Conservation (phyloP, 2,888 invertebrate genomes). For the Orthonychiurus folsomi region DNA sequence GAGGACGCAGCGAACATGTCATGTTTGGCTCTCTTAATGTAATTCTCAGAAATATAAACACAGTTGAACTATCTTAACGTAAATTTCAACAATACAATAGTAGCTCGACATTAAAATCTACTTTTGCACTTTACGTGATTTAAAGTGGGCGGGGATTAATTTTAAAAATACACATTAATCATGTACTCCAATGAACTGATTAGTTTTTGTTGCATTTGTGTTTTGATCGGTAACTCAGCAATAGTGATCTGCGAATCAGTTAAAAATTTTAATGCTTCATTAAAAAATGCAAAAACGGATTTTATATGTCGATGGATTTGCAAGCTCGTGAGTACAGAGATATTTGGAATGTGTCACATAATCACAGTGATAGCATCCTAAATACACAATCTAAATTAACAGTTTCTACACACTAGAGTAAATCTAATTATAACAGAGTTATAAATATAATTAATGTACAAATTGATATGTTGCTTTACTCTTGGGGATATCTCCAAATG, state of each 20-base stretch:
- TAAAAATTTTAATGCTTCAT: neutral
- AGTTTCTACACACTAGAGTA: conserved; percentile 2
- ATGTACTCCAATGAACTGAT: neutral
- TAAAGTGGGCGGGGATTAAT: too few relatives aligned
- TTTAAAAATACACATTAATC: too few relatives aligned
- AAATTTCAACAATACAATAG: too few relatives aligned
- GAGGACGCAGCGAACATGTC: too few relatives aligned
- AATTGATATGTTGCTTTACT: neutral
- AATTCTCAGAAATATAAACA: too few relatives aligned
- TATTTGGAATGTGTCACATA: conserved; percentile 21
- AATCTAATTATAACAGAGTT: too few relatives aligned
- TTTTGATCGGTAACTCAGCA: neutral
- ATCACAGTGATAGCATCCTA: conserved; percentile 17
- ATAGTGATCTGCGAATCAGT: neutral
- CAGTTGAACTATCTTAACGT: too few relatives aligned
- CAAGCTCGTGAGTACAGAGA: conserved; percentile 29
- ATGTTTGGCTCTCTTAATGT: too few relatives aligned
- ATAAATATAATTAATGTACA: too few relatives aligned
- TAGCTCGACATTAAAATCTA: neutral
- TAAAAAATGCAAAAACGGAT: neutral
- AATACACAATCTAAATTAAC: neutral
- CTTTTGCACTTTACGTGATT: neutral
- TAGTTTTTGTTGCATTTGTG: neutral
- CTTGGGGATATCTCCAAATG: neutral
- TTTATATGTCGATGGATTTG: conserved; percentile 9